Conservation (phyloP, 2,888 invertebrate species). For the Pseudococcus jackbeardsleyi region DNA sequence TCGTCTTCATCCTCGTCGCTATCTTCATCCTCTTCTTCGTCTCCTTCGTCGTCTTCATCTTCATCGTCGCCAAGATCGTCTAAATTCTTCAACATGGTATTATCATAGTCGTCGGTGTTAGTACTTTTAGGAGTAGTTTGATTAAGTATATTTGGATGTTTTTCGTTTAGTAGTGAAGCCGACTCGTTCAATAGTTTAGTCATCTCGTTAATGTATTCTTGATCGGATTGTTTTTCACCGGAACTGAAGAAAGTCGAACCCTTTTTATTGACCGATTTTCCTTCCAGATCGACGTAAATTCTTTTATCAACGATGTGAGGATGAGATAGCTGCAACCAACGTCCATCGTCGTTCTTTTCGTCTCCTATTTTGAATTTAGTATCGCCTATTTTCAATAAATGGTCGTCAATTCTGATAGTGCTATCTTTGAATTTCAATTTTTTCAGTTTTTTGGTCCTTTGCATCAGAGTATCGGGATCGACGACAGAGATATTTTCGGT, state of each 20-base stretch:
- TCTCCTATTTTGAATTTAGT: slow-evolving; percentile 33
- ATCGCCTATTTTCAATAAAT: slow-evolving; percentile 15
- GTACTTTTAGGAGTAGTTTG: background rate
- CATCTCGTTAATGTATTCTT: slow-evolving; percentile 21
- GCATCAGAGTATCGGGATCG: background rate
- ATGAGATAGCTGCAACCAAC: slow-evolving; percentile 21
- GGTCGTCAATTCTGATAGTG: background rate
- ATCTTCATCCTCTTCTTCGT: slow-evolving; percentile 42
- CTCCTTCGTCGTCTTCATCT: slow-evolving; percentile 50
- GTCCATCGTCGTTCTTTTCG: slow-evolving; percentile 28
- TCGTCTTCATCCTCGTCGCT: slow-evolving; percentile 42
- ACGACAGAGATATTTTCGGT: background rate
- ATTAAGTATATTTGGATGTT: background rate
- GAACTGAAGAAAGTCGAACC: slow-evolving; percentile 17
- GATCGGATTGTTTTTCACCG: background rate
- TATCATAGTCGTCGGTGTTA: background rate
- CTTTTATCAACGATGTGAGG: slow-evolving; percentile 25
- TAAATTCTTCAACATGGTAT: slow-evolving; percentile 28
- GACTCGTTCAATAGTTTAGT: slow-evolving; percentile 4
- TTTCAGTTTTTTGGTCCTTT: background rate
- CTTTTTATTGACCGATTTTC: background rate
- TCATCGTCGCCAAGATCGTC: slow-evolving; percentile 28
- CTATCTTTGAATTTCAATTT: slow-evolving; percentile 4
- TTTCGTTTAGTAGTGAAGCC: background rate
- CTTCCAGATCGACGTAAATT: slow-evolving; percentile 27